Evolutionary conservation across 2,888 invertebrate genomes (phyloP).

Genomic region (Tolmerus cingulatus): DNA sequence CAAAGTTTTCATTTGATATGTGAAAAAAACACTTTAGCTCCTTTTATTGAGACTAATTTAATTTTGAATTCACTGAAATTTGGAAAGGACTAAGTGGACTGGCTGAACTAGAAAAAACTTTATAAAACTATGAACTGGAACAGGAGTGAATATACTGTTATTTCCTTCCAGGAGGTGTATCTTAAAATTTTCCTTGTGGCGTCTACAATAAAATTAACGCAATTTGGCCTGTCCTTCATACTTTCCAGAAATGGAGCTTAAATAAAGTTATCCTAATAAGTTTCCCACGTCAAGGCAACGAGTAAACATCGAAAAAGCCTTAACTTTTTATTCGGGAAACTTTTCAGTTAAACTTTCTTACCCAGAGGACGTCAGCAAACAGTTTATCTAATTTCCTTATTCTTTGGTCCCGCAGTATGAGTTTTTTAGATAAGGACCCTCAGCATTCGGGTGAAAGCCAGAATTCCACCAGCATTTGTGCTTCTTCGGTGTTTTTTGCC

Average conservation of each 20-base stretch:
- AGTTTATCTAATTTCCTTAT: constrained; percentile 47
- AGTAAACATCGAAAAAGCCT: constrained; percentile 34
- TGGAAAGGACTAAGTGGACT: background rate
- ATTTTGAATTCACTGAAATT: background rate
- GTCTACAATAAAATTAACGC: background rate
- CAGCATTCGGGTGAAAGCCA: constrained; percentile 5
- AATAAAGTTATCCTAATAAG: constrained; percentile 18
- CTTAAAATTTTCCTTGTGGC: background rate
- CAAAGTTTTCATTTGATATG: background rate
- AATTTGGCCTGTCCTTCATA: background rate
- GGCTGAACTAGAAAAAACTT: background rate
- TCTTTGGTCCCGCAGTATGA: constrained; percentile 2
- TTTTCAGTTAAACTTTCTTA: constrained; percentile 43
- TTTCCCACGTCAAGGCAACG: background rate
- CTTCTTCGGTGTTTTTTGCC: background rate
- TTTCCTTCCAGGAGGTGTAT: background rate
- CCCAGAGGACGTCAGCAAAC: constrained; percentile 45
- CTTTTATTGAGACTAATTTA: background rate
- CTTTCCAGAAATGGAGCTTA: background rate
- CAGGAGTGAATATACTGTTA: background rate
- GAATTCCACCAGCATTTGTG: background rate
- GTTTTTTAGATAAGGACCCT: constrained; percentile 23
- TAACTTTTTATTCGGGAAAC: constrained; percentile 43
- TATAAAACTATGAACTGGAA: background rate
- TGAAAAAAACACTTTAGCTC: background rate